A percentile compares a stretch with the other conserved stretches of the same genome.
These are phyloP conservation scores for Drepana falcataria DNA, from an alignment of 2,888 invertebrate species.

Conservation along the genomic window DNA sequence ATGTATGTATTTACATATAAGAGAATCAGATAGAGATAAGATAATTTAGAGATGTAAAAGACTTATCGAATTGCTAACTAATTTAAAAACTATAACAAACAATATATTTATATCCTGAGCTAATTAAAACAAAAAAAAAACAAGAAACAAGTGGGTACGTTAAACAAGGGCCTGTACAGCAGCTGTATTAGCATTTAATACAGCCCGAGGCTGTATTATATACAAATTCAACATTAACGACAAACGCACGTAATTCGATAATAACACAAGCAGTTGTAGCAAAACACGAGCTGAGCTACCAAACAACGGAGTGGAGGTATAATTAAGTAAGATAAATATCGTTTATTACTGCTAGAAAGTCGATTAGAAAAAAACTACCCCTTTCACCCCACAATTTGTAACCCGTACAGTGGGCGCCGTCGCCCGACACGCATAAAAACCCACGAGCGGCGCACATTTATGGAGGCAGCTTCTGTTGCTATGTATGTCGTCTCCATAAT, in stretches of 20 bases:
- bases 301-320: conserved; percentile 70
- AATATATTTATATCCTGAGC: too few relatives aligned
- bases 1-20: too few relatives aligned
- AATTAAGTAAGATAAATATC: conserved; percentile 80
- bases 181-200: too few relatives aligned
- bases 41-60: too few relatives aligned
- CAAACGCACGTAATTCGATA: conserved; percentile 73
- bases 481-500: too few relatives aligned
- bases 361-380: conserved; percentile 78
- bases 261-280: conserved; percentile 63
- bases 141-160: conserved; percentile 7
- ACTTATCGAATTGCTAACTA: too few relatives aligned
- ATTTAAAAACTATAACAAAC: too few relatives aligned
- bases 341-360: conserved; percentile 79
- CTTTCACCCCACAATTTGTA: conserved; percentile 79
- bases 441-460: conserved; percentile 26
- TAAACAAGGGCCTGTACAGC: too few relatives aligned
- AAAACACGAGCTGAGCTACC: conserved; percentile 72
- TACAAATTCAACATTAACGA: conserved; percentile 48
- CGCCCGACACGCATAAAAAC: conserved; percentile 69
- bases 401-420: conserved; percentile 76
- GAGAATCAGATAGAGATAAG: too few relatives aligned
- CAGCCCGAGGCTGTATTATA: conserved; percentile 31
- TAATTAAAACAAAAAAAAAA: too few relatives aligned
- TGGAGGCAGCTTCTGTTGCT: conserved; percentile 37